These are phyloP conservation scores for Octomys mimax DNA, from an alignment of 2,797 vertebrate species.

Conservation along the genomic window DNA sequence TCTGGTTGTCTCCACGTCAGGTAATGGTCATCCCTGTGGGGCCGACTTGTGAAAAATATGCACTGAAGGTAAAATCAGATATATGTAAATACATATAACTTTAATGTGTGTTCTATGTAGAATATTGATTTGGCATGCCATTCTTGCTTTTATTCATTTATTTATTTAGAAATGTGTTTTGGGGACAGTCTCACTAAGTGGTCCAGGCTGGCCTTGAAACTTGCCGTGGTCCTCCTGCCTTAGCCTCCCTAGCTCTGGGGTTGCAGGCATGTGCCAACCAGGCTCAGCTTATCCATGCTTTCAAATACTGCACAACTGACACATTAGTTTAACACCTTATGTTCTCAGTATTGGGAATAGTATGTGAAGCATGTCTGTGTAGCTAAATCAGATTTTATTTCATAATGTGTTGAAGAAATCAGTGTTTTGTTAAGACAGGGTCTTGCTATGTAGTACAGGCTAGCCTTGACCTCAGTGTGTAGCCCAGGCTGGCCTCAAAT, in stretches of 20 bases:
- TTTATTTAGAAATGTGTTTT: background rate
- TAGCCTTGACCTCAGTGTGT: background rate
- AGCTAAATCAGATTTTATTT: background rate
- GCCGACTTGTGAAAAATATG: constrained; percentile 94
- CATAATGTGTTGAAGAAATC: background rate
- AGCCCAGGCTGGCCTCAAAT: background rate
- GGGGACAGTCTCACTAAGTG: background rate
- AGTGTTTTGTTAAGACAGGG: background rate
- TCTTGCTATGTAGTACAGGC: background rate
- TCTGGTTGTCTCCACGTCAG: constrained; percentile 97
- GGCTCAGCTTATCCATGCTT: background rate
- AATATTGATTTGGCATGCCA: background rate
- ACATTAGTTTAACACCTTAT: background rate
- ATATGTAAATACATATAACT: background rate
- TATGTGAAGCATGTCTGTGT: background rate
- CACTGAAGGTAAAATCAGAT: constrained; percentile 89
- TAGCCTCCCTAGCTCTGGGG: background rate
- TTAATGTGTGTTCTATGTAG: background rate
- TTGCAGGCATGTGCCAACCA: background rate
- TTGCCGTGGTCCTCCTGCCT: background rate
- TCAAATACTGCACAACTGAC: background rate
- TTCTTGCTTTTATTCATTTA: background rate
- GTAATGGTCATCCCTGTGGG: constrained; percentile 97
- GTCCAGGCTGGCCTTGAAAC: background rate
- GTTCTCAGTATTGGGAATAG: background rate